Conservation (phyloP, 2,888 invertebrate species). For the Hetaerina titia region DNA sequence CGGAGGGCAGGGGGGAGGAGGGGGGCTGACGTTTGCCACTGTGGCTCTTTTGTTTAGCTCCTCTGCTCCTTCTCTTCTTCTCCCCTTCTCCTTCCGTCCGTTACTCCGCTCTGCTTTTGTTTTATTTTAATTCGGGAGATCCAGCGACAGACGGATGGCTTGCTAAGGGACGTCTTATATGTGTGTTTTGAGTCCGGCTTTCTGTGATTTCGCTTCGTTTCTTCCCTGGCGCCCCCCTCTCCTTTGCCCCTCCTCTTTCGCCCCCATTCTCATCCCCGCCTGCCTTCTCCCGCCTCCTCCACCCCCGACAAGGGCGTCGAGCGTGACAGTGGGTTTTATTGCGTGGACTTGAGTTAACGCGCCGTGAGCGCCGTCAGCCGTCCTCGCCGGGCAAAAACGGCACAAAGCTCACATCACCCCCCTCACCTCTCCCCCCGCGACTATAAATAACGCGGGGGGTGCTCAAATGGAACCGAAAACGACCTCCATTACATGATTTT, state of each 20-base stretch:
- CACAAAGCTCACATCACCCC: background rate
- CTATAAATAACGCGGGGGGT: background rate
- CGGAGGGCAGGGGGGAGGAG: too few species aligned
- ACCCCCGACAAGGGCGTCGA: too few species aligned
- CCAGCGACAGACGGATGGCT: background rate
- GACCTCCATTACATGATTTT: constrained; percentile 1
- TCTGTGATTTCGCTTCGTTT: background rate
- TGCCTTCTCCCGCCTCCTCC: background rate
- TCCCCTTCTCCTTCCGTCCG: background rate
- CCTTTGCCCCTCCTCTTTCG: background rate
- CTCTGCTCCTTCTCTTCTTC: background rate
- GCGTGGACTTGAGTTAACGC: background rate
- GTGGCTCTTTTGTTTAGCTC: background rate
- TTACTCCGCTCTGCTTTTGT: background rate
- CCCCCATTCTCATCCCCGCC: background rate
- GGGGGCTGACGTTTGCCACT: background rate
- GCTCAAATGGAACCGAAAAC: background rate
- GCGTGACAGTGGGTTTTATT: background rate
- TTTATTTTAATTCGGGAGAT: background rate
- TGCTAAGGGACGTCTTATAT: too few species aligned
- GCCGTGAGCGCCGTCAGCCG: background rate
- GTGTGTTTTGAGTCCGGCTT: background rate
- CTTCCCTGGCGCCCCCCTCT: background rate
- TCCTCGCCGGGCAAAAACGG: background rate
- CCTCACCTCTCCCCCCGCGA: background rate